Evolutionary conservation across 2,888 invertebrate genomes (phyloP).

Genomic region (Agrochola litura): DNA sequence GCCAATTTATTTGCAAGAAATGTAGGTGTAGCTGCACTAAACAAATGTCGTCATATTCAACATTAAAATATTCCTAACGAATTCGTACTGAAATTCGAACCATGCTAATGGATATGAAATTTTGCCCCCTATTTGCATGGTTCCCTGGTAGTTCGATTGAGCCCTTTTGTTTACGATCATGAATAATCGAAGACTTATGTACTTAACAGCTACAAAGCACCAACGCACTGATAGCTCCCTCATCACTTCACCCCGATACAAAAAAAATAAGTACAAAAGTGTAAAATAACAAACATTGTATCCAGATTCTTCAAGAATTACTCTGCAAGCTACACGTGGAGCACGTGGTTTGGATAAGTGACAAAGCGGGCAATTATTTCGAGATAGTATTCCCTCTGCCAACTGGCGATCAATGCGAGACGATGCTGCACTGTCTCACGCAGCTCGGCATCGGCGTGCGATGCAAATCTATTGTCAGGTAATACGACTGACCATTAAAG

Average conservation of each 20-base stretch:
- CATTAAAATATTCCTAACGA: neutral
- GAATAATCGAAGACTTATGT: no score
- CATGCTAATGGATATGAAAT: neutral
- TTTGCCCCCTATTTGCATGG: neutral
- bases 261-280: neutral
- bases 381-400: constrained; percentile 93
- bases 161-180: neutral
- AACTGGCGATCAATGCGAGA: constrained; percentile 93
- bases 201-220: neutral
- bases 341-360: constrained; percentile 93
- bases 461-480: constrained; percentile 94
- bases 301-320: constrained; percentile 92
- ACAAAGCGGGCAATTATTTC: constrained; percentile 92
- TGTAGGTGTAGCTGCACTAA: neutral
- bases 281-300: neutral
- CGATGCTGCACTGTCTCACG: constrained; percentile 93
- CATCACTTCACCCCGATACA: neutral
- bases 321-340: constrained; percentile 92
- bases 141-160: neutral
- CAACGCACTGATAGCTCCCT: neutral
- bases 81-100: neutral
- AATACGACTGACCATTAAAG: constrained; percentile 58
- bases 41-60: neutral
- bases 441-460: constrained; percentile 93
- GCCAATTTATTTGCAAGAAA: constrained; percentile 43